These are phyloP conservation scores for Aselliscus stoliczkanus DNA, from an alignment of 2,797 vertebrate species.

Conservation along the genomic window DNA sequence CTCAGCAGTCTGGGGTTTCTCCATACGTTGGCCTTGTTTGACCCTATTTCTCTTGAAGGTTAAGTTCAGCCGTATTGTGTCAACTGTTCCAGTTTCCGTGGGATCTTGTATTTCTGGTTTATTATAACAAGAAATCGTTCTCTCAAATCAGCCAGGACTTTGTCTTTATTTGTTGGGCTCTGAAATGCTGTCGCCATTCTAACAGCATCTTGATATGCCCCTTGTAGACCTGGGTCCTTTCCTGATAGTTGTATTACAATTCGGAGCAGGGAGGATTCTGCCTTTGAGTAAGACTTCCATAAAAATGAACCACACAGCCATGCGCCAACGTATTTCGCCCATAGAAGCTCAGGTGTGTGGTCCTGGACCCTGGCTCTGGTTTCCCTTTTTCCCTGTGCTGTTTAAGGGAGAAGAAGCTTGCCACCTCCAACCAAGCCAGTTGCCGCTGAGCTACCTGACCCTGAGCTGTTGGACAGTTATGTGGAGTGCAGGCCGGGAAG, in stretches of 20 bases:
- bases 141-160: conserved; percentile 58
- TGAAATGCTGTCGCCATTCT: neutral
- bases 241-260: neutral
- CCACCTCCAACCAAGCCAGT: neutral
- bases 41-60: neutral
- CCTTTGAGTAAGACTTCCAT: neutral
- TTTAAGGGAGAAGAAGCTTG: neutral
- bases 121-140: conserved; percentile 68
- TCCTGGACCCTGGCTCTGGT: neutral
- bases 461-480: neutral
- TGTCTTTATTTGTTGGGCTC: conserved; percentile 30
- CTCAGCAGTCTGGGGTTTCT: neutral
- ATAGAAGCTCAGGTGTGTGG: neutral
- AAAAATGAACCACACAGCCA: neutral
- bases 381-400: neutral
- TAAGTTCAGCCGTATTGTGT: conserved; percentile 50
- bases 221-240: neutral
- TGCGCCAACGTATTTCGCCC: neutral
- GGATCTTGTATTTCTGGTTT: conserved; percentile 73
- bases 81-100: conserved; percentile 54
- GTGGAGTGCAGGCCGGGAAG: neutral
- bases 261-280: neutral
- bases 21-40: neutral
- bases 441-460: neutral
- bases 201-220: neutral